A percentile compares a stretch with the other conserved stretches of the same genome.
These are phyloP conservation scores for Tragelaphus oryx DNA, from an alignment of 2,797 vertebrate genomes.

Conservation along the genomic window DNA sequence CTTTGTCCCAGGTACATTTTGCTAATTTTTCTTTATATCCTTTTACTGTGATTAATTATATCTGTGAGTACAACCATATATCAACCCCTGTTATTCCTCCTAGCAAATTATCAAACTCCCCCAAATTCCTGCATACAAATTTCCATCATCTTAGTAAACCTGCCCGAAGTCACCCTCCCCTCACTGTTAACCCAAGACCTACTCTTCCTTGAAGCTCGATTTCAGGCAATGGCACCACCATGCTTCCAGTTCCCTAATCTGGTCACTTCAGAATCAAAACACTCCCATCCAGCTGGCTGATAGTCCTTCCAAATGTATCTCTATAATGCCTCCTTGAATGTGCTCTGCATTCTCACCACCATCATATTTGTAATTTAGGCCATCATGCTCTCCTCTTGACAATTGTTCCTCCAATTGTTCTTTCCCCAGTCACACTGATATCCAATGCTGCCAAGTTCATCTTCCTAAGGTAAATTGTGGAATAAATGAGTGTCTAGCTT, in stretches of 20 bases:
- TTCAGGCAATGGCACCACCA: neutral
- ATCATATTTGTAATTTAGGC: neutral
- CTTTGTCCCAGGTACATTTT: neutral
- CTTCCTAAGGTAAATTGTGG: neutral
- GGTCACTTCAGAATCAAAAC: neutral
- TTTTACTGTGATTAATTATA: neutral
- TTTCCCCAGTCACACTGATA: neutral
- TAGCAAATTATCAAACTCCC: neutral
- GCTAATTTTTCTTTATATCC: neutral
- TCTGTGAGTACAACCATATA: neutral
- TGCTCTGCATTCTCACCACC: neutral
- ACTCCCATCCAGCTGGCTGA: neutral
- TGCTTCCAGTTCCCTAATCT: neutral
- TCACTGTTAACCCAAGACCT: neutral
- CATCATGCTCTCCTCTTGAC: neutral
- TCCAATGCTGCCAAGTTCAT: neutral
- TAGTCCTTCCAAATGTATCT: neutral
- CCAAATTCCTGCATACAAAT: neutral
- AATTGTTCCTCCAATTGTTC: neutral
- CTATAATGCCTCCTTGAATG: neutral
- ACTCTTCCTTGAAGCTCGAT: neutral
- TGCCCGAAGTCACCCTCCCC: neutral
- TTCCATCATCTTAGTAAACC: neutral
- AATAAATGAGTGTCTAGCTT: conserved; percentile 26
- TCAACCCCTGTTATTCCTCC: neutral